Evolutionary conservation across 2,888 invertebrate species (phyloP), one percentile per base, ranked within the genome.

Genomic region (Hirudinaria manillensis): DNA sequence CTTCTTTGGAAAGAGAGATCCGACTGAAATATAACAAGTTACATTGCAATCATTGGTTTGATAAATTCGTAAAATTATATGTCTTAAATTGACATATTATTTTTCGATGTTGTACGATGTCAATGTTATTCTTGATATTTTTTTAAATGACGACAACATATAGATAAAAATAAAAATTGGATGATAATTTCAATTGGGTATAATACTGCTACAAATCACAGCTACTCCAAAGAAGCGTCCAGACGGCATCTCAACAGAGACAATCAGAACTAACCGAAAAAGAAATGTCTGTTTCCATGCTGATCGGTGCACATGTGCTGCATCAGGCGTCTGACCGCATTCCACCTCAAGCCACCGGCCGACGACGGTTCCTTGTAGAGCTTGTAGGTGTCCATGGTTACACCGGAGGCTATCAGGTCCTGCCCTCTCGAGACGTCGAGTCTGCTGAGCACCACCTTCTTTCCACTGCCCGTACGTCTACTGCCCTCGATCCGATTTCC

Each of bases 251-350:
- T 45, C 10, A 45, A 45, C 10, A 7, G 4, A 61, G 10, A n/a
- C 61, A 61, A n/a, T 13, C 7, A 45, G 16, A 53, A 72, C 53
- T 24, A 24, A 72, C 72, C 27, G 21, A 72, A 72, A 34, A 72
- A 29, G 32, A 72, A 72, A n/a, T 53, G 72, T 34, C 53, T 72
- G 13, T 55, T 51, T 21, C 72, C 72, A 27, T 29, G 21, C 16
- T 4, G n/a, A 34, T 72, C 72, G 27, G 72, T 72, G 56, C 45
- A 72, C 53, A 55, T 53, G 72, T 72, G 72, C 27, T 53, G 72
- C 51, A 45, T 72, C 72, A 72, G 27, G n/a, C 72, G 45, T 56
- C 72, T 72, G 32, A 53, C 53, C 27, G 72, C 53, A 53, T 55
- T 53, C 72, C 72, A 72, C 56, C 53, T 55, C 68, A 68, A 34